Conservation (phyloP, 1,140 invertebrate species). For the Ooceraea biroi region DNA sequence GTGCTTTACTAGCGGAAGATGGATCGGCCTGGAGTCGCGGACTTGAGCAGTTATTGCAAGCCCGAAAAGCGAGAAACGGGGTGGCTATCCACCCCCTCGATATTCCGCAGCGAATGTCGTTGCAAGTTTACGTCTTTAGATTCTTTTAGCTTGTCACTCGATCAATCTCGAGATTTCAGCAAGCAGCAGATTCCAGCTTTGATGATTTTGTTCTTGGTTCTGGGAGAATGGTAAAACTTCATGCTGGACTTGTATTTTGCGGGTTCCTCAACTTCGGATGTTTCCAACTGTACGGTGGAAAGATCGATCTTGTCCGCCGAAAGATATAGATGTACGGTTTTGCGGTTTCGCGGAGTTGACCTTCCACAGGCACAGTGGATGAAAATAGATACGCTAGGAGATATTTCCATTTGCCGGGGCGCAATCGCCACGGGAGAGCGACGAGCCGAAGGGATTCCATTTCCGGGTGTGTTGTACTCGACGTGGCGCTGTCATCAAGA, state of each 20-base stretch:
- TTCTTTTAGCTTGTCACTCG: neutral
- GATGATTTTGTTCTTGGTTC: neutral
- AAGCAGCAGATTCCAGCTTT: neutral
- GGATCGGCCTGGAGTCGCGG: conserved; percentile 22
- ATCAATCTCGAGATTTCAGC: conserved; percentile 3
- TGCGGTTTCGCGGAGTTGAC: conserved; percentile 57
- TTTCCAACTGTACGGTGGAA: conserved; percentile 29
- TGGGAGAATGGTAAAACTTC: neutral
- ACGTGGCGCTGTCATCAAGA: conserved; percentile 51
- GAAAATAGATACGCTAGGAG: conserved; percentile 44
- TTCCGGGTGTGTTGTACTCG: conserved; percentile 63
- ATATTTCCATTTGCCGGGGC: conserved; percentile 66
- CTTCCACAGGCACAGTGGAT: conserved; percentile 27
- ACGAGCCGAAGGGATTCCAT: conserved; percentile 65
- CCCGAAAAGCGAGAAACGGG: neutral
- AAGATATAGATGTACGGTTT: conserved; percentile 30
- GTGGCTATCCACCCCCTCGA: neutral
- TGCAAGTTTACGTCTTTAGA: conserved; percentile 14
- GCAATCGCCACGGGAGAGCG: conserved; percentile 65
- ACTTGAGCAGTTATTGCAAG: conserved; percentile 30
- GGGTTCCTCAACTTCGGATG: conserved; percentile 29
- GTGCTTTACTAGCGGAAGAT: conserved; percentile 43
- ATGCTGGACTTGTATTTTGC: conserved; percentile 15
- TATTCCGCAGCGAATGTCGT: conserved; percentile 14
- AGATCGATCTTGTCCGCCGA: conserved; percentile 44